Conservation (phyloP, 1,140 invertebrate genomes). For the Papilio xuthus region DNA sequence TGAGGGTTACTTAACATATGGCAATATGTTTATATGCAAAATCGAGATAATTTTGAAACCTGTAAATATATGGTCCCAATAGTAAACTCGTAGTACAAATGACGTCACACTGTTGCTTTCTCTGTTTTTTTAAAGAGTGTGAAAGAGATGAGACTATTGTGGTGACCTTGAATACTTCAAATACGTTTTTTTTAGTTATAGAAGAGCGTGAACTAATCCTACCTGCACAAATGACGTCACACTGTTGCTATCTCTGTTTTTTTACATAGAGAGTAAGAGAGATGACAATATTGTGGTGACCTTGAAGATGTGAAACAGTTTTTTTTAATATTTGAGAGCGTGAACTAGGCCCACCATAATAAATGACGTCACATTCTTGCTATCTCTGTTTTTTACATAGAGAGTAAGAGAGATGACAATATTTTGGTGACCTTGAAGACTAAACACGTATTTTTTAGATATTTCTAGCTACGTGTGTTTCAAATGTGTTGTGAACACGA, state of each 20-base stretch:
- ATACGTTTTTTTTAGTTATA: no score
- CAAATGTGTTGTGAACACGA: neutral
- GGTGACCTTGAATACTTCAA: no score
- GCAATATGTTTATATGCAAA: constrained; percentile 10
- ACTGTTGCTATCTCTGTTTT: neutral
- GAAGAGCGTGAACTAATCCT: no score
- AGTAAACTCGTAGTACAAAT: constrained; percentile 11
- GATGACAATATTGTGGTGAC: neutral
- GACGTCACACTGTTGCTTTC: neutral
- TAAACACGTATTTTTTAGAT: neutral
- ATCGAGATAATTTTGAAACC: constrained; percentile 15
- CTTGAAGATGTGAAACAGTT: no score
- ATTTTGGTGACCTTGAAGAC: neutral
- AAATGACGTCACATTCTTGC: neutral
- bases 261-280: neutral
- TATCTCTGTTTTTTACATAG: neutral
- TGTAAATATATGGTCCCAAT: constrained; percentile 27
- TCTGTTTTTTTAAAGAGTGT: no score
- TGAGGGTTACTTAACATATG: neutral
- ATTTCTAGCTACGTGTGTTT: constrained; percentile 29
- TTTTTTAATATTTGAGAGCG: no score
- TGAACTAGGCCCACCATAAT: no score
- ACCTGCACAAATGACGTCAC: neutral
- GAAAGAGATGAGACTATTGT: no score
- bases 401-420: neutral